Percentiles rank a stretch among this genome's conserved stretches.
Evolutionary conservation across 1,140 invertebrate genomes (phyloP).

Genomic region (Sminthurides bifidus): DNA sequence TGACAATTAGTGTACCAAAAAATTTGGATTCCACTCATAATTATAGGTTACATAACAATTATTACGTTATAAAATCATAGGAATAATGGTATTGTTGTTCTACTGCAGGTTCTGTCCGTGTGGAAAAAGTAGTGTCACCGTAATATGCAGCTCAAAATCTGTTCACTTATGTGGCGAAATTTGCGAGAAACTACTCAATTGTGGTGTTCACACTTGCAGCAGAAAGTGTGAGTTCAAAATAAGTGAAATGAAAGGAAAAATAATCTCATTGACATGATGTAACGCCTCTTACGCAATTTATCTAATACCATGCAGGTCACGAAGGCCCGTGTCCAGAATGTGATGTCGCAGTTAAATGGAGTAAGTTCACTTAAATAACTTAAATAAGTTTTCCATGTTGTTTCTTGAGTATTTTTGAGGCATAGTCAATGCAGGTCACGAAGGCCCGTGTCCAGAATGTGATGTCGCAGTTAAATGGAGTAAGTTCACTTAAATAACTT

Average conservation of each 20-base stretch:
- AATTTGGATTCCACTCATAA: no score
- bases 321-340: conserved; percentile 42
- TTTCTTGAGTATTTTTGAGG: neutral
- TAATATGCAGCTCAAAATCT: conserved; percentile 56
- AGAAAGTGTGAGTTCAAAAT: neutral
- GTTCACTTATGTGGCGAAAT: conserved; percentile 56
- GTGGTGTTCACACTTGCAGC: conserved; percentile 48
- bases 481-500: conserved; percentile 8
- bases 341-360: conserved; percentile 16
- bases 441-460: conserved; percentile 42
- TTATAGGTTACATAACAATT: no score
- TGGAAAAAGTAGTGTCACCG: conserved; percentile 50
- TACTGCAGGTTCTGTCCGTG: conserved; percentile 54
- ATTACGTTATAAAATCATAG: no score
- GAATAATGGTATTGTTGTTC: conserved; percentile 25
- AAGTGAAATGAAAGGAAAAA: no score
- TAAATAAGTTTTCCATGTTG: neutral
- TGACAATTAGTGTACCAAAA: no score
- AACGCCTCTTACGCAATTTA: no score
- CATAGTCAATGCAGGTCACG: conserved; percentile 43
- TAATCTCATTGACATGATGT: no score
- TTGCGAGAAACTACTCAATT: conserved; percentile 59
- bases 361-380: conserved; percentile 7
- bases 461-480: conserved; percentile 9
- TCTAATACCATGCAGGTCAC: conserved; percentile 47